Percentiles rank a stretch among this genome's conserved stretches.
These are phyloP conservation scores for Gonioctena quinquepunctata DNA, from an alignment of 1,140 invertebrate species.

Conservation along the genomic window DNA sequence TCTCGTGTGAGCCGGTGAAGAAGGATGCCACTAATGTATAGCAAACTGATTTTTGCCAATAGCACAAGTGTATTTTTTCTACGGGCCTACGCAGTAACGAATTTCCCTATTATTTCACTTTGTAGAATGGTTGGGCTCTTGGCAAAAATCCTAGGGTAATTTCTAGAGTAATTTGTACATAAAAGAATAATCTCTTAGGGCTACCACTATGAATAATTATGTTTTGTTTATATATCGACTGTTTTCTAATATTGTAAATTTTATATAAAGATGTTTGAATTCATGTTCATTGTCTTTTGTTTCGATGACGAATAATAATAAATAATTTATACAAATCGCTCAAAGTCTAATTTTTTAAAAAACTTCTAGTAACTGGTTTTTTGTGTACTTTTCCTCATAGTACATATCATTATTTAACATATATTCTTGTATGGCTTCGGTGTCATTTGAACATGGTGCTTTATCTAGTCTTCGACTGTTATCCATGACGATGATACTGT, in stretches of 20 bases:
- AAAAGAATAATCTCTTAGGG: neutral
- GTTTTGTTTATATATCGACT: neutral
- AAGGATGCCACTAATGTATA: neutral
- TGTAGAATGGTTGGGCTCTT: neutral
- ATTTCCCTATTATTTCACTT: neutral
- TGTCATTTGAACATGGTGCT: no score
- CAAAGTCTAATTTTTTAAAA: no score
- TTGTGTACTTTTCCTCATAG: no score
- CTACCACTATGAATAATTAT: neutral
- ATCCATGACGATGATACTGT: no score
- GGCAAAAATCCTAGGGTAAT: neutral
- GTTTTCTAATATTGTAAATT: slow-evolving; percentile 10
- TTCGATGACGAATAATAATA: slow-evolving; percentile 1
- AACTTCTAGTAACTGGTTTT: no score
- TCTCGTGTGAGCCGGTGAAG: neutral
- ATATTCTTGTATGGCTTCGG: no score
- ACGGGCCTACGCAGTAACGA: neutral
- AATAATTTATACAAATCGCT: slow-evolving; percentile 2
- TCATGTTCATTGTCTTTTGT: slow-evolving; percentile 7
- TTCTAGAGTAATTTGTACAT: slow-evolving; percentile 4
- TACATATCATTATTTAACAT: no score
- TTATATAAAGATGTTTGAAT: slow-evolving; percentile 7
- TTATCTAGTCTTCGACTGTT: no score
- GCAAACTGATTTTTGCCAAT: neutral
- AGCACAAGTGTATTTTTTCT: neutral